Conservation (phyloP, 1,140 invertebrate genomes). For the Drosophila guanche region DNA sequence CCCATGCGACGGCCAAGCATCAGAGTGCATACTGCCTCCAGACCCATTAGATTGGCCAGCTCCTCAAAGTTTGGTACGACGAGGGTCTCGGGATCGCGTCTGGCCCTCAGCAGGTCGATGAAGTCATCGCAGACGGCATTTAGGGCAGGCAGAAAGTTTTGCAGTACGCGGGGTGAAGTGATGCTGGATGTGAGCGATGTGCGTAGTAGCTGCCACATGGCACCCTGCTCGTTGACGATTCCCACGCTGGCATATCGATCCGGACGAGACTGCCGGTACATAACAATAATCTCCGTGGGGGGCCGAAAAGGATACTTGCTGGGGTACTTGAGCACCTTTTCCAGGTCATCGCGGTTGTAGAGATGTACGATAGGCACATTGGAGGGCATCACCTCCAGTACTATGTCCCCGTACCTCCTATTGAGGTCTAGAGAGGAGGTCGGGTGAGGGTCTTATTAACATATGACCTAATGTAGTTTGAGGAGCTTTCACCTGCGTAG, state of each 20-base stretch:
- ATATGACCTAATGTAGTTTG: constrained; percentile 3
- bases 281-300: constrained; percentile 91
- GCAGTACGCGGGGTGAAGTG: constrained; percentile 90
- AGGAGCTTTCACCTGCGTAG: constrained; percentile 87
- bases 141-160: constrained; percentile 90
- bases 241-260: constrained; percentile 92
- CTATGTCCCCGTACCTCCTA: constrained; percentile 89
- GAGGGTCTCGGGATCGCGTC: constrained; percentile 84
- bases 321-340: constrained; percentile 88
- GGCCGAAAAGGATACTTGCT: constrained; percentile 91
- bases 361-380: constrained; percentile 91
- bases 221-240: constrained; percentile 93
- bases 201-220: constrained; percentile 91
- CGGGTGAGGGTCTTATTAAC: not conserved
- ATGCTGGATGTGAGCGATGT: constrained; percentile 90
- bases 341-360: constrained; percentile 90
- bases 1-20: constrained; percentile 91
- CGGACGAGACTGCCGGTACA: constrained; percentile 89
- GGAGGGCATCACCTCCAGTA: constrained; percentile 90
- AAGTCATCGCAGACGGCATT: constrained; percentile 92
- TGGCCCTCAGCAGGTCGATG: constrained; percentile 86
- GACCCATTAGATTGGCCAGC: constrained; percentile 89
- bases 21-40: constrained; percentile 91
- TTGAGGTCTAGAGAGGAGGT: constrained; percentile 86
- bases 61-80: constrained; percentile 88